Percentiles rank a stretch among this genome's conserved stretches.
Evolutionary conservation across 2,888 invertebrate genomes (phyloP).

Genomic region (Magallana nippona): DNA sequence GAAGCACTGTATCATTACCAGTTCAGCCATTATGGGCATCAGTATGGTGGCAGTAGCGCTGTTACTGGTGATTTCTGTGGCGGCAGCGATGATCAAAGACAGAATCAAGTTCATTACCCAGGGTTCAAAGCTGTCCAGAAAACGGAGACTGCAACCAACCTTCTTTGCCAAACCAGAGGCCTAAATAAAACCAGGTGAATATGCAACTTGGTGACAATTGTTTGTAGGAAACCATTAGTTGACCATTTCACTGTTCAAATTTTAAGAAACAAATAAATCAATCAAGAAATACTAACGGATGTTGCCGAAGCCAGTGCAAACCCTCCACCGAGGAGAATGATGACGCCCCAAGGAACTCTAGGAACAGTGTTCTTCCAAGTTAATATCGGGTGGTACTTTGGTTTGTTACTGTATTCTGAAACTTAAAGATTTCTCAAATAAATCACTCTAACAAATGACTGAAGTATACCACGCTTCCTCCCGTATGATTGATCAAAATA

Average conservation of each 20-base stretch:
- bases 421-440: not conserved
- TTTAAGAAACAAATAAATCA: too few relatives aligned
- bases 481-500: not conserved
- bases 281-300: slow-evolving; percentile 37
- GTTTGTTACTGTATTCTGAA: slow-evolving; percentile 28
- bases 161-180: slow-evolving; percentile 68
- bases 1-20: slow-evolving; percentile 59
- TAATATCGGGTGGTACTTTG: slow-evolving; percentile 83
- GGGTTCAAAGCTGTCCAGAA: slow-evolving; percentile 61
- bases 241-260: too few relatives aligned
- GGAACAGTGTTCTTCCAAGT: slow-evolving; percentile 91
- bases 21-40: slow-evolving; percentile 73
- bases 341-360: slow-evolving; percentile 93
- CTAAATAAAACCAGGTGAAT: slow-evolving; percentile 55
- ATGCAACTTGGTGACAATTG: too few relatives aligned
- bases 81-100: slow-evolving; percentile 65
- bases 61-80: slow-evolving; percentile 76
- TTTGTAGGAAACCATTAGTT: too few relatives aligned
- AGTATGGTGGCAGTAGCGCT: slow-evolving; percentile 74
- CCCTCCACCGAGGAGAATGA: slow-evolving; percentile 88
- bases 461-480: not conserved
- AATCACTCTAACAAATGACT: not conserved
- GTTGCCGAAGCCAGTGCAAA: slow-evolving; percentile 56
- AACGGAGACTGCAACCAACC: slow-evolving; percentile 65
- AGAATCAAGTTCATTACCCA: slow-evolving; percentile 69